Conservation (phyloP, 2,888 invertebrate species). For the Mongoloraphidia duomilia region DNA sequence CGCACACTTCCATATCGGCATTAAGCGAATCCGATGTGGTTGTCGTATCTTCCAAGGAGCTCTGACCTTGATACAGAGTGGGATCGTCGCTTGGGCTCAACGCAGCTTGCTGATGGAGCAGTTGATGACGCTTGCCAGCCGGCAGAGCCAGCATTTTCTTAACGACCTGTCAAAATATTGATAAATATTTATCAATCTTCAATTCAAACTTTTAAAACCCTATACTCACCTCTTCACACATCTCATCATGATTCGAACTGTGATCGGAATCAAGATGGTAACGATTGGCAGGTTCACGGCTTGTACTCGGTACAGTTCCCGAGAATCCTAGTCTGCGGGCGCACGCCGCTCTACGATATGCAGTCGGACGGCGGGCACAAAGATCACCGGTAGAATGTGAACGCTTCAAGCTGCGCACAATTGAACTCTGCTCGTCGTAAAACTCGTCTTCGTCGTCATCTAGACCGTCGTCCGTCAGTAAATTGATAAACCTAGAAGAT, state of each 20-base stretch:
- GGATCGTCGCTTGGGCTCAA: slow-evolving; percentile 4
- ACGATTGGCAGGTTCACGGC: slow-evolving; percentile 26
- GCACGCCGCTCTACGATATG: slow-evolving; percentile 26
- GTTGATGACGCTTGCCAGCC: slow-evolving; percentile 25
- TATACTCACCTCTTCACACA: slow-evolving; percentile 28
- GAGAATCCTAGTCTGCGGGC: slow-evolving; percentile 25
- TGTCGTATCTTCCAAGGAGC: slow-evolving; percentile 31
- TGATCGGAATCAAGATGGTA: slow-evolving; percentile 37
- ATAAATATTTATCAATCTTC: too few species aligned
- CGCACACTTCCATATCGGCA: slow-evolving; percentile 34
- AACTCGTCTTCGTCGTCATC: slow-evolving; percentile 27
- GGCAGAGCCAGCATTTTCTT: slow-evolving; percentile 28
- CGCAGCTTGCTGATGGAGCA: slow-evolving; percentile 21
- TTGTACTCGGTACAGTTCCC: slow-evolving; percentile 22
- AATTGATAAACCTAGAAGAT: slow-evolving; percentile 5
- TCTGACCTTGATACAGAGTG: slow-evolving; percentile 29
- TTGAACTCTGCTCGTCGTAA: slow-evolving; percentile 24
- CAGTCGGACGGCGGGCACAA: too few species aligned
- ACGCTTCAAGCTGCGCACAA: slow-evolving; percentile 24
- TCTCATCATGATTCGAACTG: slow-evolving; percentile 35
- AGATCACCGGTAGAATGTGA: slow-evolving; percentile 29
- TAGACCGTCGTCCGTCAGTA: slow-evolving; percentile 19
- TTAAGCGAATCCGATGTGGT: slow-evolving; percentile 34
- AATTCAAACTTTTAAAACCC: too few species aligned
- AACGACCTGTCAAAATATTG: slow-evolving; percentile 16